Percentiles rank a stretch among this genome's conserved stretches.
Evolutionary conservation across 1,140 invertebrate species (phyloP).

Genomic region (Teleogryllus occipitalis): DNA sequence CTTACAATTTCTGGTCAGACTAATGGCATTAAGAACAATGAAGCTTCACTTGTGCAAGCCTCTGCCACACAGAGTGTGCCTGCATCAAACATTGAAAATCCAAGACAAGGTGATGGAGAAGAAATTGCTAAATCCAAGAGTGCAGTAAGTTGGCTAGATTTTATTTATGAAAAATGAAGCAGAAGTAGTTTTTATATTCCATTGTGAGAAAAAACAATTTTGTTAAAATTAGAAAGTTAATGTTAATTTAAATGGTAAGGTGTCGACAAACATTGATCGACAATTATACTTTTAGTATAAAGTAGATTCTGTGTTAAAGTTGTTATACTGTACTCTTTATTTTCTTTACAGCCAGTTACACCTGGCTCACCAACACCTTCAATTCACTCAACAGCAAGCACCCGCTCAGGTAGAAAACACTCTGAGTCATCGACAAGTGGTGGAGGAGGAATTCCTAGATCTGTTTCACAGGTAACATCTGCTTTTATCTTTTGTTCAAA

Average conservation of each 20-base stretch:
- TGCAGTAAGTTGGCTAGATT: neutral
- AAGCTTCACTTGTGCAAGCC: neutral
- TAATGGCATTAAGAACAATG: slow-evolving; percentile 8
- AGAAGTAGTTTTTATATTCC: too few species aligned
- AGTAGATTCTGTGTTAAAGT: too few species aligned
- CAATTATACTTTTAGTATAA: too few species aligned
- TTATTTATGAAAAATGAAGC: too few species aligned
- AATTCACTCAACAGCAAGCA: slow-evolving; percentile 13
- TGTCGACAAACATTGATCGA: too few species aligned
- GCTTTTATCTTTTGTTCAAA: too few species aligned
- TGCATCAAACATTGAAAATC: neutral
- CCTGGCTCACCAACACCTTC: slow-evolving; percentile 17
- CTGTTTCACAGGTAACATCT: slow-evolving; percentile 12
- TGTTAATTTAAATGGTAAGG: too few species aligned
- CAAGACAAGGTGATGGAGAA: slow-evolving; percentile 2
- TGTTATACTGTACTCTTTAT: neutral
- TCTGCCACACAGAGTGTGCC: neutral
- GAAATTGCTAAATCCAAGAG: slow-evolving; percentile 10
- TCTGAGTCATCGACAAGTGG: slow-evolving; percentile 14
- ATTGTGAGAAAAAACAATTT: too few species aligned
- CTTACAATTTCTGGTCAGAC: slow-evolving; percentile 25
- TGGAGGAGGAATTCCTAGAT: slow-evolving; percentile 10
- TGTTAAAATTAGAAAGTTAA: too few species aligned
- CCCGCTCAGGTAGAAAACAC: neutral
- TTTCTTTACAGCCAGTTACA: slow-evolving; percentile 13